Base-by-base conservation (phyloP, 2,113 vertebrate species). In the Austrofundulus limnaeus region DNA sequence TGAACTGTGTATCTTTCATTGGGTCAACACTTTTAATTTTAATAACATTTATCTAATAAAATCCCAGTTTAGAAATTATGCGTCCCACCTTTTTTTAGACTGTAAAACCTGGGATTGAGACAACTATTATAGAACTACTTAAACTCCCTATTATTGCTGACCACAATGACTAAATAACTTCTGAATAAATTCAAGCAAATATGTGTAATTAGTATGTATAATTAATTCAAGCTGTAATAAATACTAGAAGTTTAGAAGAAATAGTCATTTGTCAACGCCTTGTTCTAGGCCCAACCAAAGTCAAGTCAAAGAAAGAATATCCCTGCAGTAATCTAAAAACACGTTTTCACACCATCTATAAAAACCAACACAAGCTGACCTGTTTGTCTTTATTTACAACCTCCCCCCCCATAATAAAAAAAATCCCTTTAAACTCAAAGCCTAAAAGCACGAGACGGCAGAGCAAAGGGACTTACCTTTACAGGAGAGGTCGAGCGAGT, bases 291-390 rank as follows among this genome's bases (percentile, higher is more conserved):
- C 79, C 42, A 42, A 58, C 56, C 85, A 90, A 87, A 87, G 88
- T 90, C 85, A 86, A 75, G 21, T 82, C 78, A 88, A 81, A 81
- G 87, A 85, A 86, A 87, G 20, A 28, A 65, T 14, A 1, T 37
- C 58, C 28, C 14, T n/a, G 5, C 7, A 8, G 65, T 17, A 43
- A 72, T 66, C 56, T 47, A 4, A 60, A 62, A 63, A 19, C 21
- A 71, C 19, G 13, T 23, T 13, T 50, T 43, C 34, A 45, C 42
- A 25, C 12, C 16, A 2, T 17, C n/a, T 39, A 19, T 2, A 17
- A 49, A 60, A 74, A 39, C 12, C 48, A 50, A 47, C 21, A 16
- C 31, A 46, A 11, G 16, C 9, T 37, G 3, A 11, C 23, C 21
- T 52, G 25, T 71, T 62, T 41, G 17, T 58, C 23, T 58, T 21